Evolutionary conservation across 2,797 vertebrate species (phyloP).

Genomic region (Borostomias antarcticus): DNA sequence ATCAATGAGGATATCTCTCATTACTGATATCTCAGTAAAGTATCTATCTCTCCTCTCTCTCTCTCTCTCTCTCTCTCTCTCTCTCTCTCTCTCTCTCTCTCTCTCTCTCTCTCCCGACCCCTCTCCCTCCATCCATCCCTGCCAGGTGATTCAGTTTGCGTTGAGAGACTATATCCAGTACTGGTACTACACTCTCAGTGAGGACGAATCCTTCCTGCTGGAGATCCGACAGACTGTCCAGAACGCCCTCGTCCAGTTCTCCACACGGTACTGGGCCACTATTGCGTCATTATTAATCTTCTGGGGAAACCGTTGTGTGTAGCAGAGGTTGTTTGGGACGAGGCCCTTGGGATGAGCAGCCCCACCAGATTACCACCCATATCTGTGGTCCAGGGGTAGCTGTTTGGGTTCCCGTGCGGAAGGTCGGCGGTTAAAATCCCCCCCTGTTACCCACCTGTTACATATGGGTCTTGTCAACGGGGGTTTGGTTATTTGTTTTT

Average conservation of each 20-base stretch:
- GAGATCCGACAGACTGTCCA: constrained; percentile 97
- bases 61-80: neutral
- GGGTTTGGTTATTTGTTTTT: neutral
- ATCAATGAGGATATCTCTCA: no score
- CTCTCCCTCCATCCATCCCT: constrained; percentile 12
- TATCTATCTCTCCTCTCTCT: neutral
- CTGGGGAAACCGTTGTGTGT: no score
- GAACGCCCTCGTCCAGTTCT: constrained; percentile 96
- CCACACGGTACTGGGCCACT: constrained; percentile 42
- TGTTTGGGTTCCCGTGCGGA: no score
- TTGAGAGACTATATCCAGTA: constrained; percentile 98
- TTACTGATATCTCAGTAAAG: no score
- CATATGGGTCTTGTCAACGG: neutral
- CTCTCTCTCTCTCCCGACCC: neutral
- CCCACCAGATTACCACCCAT: no score
- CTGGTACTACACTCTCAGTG: constrained; percentile 99
- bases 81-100: neutral
- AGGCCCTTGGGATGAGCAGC: no score
- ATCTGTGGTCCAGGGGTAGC: no score
- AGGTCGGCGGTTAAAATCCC: no score
- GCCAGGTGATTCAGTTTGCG: constrained; percentile 97
- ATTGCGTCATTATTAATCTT: no score
- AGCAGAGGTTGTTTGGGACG: no score
- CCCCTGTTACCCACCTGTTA: neutral
- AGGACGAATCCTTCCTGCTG: constrained; percentile 96